Evolutionary conservation across 2,113 vertebrate genomes (phyloP), one percentile per base, ranked within the genome.

Genomic region (Pluvialis apricaria): DNA sequence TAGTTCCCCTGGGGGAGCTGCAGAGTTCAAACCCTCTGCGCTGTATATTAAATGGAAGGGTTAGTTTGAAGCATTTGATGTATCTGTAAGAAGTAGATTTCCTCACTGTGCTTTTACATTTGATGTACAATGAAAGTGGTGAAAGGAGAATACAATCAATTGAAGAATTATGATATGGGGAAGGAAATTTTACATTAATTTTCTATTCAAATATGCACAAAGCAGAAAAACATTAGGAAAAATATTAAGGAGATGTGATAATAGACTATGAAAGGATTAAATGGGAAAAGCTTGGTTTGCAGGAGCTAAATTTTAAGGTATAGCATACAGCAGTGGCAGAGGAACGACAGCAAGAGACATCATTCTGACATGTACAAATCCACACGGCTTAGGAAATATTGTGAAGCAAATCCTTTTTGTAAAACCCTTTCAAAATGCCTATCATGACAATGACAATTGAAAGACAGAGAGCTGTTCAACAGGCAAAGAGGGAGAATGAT

Each of bases 401-500:
- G 62, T 94, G 55, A 93, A 65, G 55, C 66, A 92, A 79, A 89
- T 92, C 66, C n/a, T 65, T 91, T 87, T 58, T 87, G 71, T 89
- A 92, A 94, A 95, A 87, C 38, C 42, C 61, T 95, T 97, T 91
- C 73, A 92, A 87, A 96, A 94, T 71, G 83, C 54, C 65, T 68
- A 64, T 91, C 95, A 79, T 91, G 72, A 65, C 61, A 94, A 69
- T 79, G 88, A 91, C 94, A 89, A 72, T 2, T 95, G 91, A 93
- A 95, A 95, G 95, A 92, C 77, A 84, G 92, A 82, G 9, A 78
- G 28, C 44, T 91, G 47, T 64, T 91, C 83, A 83, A 32, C 38
- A 65, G 73, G 42, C 28, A 36, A 93, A 81, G 8, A 65, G 7
- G 15, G 8, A 91, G 73, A 57, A 6, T 1, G 77, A 92, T 82